Evolutionary conservation across 2,113 vertebrate species (phyloP), one percentile per base, ranked within the genome.

Genomic region (Cairina moschata): DNA sequence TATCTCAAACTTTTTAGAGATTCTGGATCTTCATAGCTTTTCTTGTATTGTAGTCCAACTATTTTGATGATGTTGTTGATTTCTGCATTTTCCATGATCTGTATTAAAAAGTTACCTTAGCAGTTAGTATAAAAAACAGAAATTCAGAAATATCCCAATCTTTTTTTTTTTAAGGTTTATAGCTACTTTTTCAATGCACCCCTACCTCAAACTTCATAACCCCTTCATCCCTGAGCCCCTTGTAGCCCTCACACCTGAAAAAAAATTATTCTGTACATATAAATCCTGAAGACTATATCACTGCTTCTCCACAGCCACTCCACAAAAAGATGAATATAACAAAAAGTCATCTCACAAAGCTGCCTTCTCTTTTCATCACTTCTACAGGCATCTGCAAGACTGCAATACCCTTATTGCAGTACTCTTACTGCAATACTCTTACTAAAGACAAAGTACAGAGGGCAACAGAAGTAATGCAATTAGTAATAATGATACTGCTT

Each of bases 21-120:
- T 92, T 99, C 99, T 40, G 99, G 97, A 95, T 99, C 99, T 8
- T 99, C 99, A n/a, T 99, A 99, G 96, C 99, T 99, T 97, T 99
- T 99, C 96, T 99, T 99, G 95, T 99, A 99, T 9, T 99, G 99
- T 9, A 99, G 98, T 65, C 99, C 99, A 69, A 99, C 99, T 66
- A 99, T 99, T 98, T 99, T 99, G 94, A 99, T 99, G 93, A 99
- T 99, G 97, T 99, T 99, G 97, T 99, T 99, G 94, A 99, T 99
- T 97, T 99, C 99, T 48, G 99, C 99, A 67, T 99, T 99, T 97
- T 99, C 99, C 99, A 99, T 99, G 60, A 99, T 99, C 99, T 99
- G 95, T 54, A 59, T 17, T 65, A 81, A 62, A 62, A 83, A 54
- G 18, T 77, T 46, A 29, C 32, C 18, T 46, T 69, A 50, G 36